Evolutionary conservation across 2,113 vertebrate species (phyloP), one percentile per base, ranked within the genome.

Genomic region (Strix uralensis): DNA sequence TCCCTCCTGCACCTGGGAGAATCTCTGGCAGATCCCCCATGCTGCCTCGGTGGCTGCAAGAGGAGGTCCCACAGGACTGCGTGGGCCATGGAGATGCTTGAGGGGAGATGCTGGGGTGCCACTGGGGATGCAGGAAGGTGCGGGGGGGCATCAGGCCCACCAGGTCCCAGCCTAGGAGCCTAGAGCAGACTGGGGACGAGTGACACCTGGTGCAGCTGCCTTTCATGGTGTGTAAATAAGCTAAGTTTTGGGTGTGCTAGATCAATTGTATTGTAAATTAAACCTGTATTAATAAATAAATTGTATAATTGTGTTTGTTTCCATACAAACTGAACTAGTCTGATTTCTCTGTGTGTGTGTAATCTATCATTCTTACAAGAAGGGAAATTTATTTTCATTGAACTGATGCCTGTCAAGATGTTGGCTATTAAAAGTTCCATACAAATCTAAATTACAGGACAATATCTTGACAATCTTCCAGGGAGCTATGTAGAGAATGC

Each of bases 341-440:
- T 51, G 93, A 36, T 42, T 58, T 49, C 7, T 74, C 15, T 46
- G 29, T 40, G n/a, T 17, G 26, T 19, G 17, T 52, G 58, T 25
- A 20, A 23, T 59, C 26, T 47, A 0, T 58, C 0, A 0, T 29
- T 85, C 57, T 25, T 26, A 10, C 0, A 32, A 30, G 52, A 79
- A 61, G 40, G 8, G 62, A 46, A 49, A 54, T 71, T n/a, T 3
- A 36, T 38, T 77, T 86, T 27, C 22, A 10, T 13, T 34, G 78
- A 34, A 27, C 27, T 11, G 34, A 42, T 12, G 54, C 21, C 30
- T 62, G 25, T 34, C 63, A 40, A 62, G 80, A 34, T 57, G 62
- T 46, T 63, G 26, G 47, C 57, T 57, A 9, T 51, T 44, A 51
- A 18, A 52, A 57, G 15, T 49, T 67, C 27, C 13, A 8, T 29